Base-by-base conservation (phyloP, 2,888 invertebrate species). In the Volucella inanis region DNA sequence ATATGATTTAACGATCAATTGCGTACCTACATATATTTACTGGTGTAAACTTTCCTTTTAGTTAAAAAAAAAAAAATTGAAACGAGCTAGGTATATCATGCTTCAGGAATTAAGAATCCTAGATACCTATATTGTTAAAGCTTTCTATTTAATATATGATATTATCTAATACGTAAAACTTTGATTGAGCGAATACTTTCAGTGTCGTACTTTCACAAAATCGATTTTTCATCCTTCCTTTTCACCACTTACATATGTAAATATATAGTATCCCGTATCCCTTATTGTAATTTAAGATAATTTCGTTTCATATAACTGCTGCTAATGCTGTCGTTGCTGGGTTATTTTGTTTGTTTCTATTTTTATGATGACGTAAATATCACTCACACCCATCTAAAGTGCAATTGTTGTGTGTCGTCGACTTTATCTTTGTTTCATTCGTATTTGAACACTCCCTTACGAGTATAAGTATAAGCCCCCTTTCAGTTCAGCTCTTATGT, bases 351-450 rank as follows among this genome's bases (percentile, higher is more conserved):
- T 68, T 82, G 54, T 72, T 77, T 72, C 83, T 78, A 78, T 68
- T 83, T 83, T 74, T 83, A 78, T 49, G 72, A 74, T 83, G 78
- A 83, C 72, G 82, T 72, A 78, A 83, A 74, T 78, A 68, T 79
- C 74, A 67, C 65, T 77, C 83, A 74, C 83, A 79, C 78, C 68
- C 79, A 83, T 64, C 31, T 74, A 64, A 74, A 74, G 79, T 79
- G 79, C 83, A 83, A 72, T 67, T 65, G 10, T 38, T 45, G 47
- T 43, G 65, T 43, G 74, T 22, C 38, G 43, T 67, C 10, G 65
- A n/a, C 43, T 50, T 47, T 61, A 47, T 8, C 15, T 52, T 59
- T 54, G 18, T 65, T 54, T 67, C 43, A 8, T 38, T 59, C 14
- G 39, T 18, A 38, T 55, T 65, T 31, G 38, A 45, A 47, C 8